These are phyloP conservation scores for Steinernema scapterisci DNA, from an alignment of 2,888 invertebrate species.

Conservation along the genomic window DNA sequence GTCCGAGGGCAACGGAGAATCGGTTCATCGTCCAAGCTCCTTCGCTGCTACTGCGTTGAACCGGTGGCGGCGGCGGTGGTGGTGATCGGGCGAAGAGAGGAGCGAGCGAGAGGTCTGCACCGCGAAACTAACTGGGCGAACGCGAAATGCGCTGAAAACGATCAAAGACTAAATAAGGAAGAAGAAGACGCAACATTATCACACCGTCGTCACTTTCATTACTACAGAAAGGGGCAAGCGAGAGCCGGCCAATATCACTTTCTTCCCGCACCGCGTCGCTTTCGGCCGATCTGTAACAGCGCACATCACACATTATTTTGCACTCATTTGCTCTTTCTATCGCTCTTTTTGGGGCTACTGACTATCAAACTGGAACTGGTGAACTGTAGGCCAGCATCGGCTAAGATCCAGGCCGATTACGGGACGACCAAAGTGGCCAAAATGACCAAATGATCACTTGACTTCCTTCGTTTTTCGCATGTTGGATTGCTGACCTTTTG, in stretches of 20 bases:
- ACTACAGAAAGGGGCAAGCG: not conserved
- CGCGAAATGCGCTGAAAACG: constrained; percentile 24
- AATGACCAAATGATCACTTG: too few relatives aligned
- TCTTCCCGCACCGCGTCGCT: not conserved
- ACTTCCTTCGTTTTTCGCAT: too few relatives aligned
- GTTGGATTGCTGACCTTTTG: too few relatives aligned
- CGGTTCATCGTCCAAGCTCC: constrained; percentile 1
- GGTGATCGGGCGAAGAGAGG: not conserved
- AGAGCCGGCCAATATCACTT: not conserved
- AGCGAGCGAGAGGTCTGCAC: not conserved
- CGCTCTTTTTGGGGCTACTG: not conserved
- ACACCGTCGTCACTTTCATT: constrained; percentile 18
- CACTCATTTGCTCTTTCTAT: too few relatives aligned
- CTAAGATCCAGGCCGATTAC: too few relatives aligned
- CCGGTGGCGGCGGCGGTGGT: too few relatives aligned
- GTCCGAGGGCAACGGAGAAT: constrained; percentile 5
- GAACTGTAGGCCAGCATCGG: not conserved
- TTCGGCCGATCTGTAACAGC: not conserved
- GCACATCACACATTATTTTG: not conserved
- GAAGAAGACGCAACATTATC: constrained; percentile 16
- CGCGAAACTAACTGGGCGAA: not conserved
- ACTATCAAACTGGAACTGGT: not conserved
- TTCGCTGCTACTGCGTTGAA: not conserved
- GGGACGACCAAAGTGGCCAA: too few relatives aligned
- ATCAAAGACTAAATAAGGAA: constrained; percentile 18